phyloP scores from a whole-genome alignment of 2,797 vertebrate species.

The Amazona ochrocephala region DNA sequence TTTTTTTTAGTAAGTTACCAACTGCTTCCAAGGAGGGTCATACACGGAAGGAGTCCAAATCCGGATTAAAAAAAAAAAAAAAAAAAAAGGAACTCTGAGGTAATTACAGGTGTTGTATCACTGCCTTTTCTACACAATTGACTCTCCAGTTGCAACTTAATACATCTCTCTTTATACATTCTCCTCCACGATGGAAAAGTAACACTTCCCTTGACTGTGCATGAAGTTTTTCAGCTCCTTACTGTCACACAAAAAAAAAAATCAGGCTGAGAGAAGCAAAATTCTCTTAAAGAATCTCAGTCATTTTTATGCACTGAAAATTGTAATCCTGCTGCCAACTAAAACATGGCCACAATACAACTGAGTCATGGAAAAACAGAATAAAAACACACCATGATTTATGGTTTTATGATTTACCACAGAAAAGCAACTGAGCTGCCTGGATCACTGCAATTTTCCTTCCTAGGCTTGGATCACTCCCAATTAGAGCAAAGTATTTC shows the following conservation, averaged over 20 bases:
- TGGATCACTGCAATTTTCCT: neutral
- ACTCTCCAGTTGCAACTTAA: neutral
- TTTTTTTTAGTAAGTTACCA: neutral
- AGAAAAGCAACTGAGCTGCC: neutral
- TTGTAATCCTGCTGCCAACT: neutral
- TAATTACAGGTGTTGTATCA: neutral
- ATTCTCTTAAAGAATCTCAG: neutral
- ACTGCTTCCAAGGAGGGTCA: neutral
- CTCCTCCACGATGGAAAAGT: neutral
- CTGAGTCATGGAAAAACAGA: neutral
- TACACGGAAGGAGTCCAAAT: neutral
- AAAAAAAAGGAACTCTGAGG: neutral
- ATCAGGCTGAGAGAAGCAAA: neutral
- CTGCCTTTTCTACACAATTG: neutral
- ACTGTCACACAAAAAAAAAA: neutral
- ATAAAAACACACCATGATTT: neutral
- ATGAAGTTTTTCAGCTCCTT: neutral
- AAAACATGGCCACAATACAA: neutral
- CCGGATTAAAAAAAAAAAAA: neutral
- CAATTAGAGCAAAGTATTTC: neutral
- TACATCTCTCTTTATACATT: neutral
- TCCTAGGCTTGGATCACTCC: neutral
- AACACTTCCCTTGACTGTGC: neutral
- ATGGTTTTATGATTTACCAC: neutral
- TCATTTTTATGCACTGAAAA: neutral